Conservation (phyloP, 2,888 invertebrate species). For the Odontothrips loti region DNA sequence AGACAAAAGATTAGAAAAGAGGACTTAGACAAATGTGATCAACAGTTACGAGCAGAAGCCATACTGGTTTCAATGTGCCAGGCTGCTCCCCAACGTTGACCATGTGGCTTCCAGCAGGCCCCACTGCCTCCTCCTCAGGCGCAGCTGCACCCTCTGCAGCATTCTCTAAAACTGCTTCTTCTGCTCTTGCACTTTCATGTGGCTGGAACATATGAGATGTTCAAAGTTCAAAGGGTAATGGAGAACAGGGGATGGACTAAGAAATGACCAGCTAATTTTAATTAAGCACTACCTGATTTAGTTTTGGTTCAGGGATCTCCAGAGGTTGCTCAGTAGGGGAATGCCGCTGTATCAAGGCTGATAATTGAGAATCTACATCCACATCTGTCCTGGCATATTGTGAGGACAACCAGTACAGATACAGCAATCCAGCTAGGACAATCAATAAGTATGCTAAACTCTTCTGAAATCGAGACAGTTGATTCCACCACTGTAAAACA, state of each 20-base stretch:
- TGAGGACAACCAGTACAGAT: conserved; percentile 58
- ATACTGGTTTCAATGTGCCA: conserved; percentile 44
- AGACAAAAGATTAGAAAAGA: neutral
- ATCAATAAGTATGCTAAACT: conserved; percentile 66
- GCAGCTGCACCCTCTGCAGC: conserved; percentile 41
- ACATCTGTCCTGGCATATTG: conserved; percentile 40
- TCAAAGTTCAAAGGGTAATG: too few relatives aligned
- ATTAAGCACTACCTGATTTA: neutral
- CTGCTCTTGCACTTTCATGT: conserved; percentile 39
- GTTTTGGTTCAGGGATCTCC: neutral
- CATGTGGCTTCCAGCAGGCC: conserved; percentile 41
- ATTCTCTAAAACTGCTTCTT: conserved; percentile 41
- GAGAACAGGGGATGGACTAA: neutral
- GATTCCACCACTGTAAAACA: conserved; percentile 81
- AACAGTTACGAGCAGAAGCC: conserved; percentile 36
- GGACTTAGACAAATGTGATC: neutral
- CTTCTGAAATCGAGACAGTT: conserved; percentile 75
- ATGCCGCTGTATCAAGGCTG: neutral
- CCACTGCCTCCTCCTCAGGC: conserved; percentile 50
- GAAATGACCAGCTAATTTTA: neutral
- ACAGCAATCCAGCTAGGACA: conserved; percentile 54
- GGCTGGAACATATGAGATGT: neutral
- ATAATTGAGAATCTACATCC: conserved; percentile 29
- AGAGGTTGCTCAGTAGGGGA: too few relatives aligned
- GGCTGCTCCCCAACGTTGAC: conserved; percentile 37